phyloP scores from a whole-genome alignment of 2,888 invertebrate species.

The Meta bourneti region DNA sequence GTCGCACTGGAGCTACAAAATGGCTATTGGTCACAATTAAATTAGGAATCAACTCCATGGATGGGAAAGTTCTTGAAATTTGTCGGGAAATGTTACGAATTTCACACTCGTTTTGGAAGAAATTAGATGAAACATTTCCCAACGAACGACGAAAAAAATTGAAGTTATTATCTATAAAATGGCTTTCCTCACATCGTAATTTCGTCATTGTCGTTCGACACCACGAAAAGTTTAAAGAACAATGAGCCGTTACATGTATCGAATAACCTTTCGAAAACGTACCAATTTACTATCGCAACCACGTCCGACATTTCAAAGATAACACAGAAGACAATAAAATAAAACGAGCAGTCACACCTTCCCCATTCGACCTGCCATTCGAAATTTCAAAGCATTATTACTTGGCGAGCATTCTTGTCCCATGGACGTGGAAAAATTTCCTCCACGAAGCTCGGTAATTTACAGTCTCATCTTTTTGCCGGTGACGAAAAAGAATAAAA shows the following conservation, averaged over 20 bases:
- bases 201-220: background rate
- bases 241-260: background rate
- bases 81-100: too few relatives aligned
- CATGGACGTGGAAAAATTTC: background rate
- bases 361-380: background rate
- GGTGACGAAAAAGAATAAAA: background rate
- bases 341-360: background rate
- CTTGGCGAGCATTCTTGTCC: background rate
- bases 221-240: background rate
- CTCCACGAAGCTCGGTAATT: background rate
- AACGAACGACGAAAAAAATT: background rate
- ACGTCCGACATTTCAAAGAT: background rate
- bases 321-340: background rate
- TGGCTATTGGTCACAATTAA: too few relatives aligned
- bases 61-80: too few relatives aligned
- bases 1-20: too few relatives aligned
- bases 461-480: background rate
- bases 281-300: background rate
- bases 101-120: background rate
- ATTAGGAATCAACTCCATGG: too few relatives aligned
- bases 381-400: too few relatives aligned
- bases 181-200: background rate
- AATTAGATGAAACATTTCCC: background rate
- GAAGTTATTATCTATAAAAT: background rate
- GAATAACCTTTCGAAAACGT: background rate